These are phyloP conservation scores for Fregata magnificens DNA, from an alignment of 2,113 vertebrate genomes.

Conservation along the genomic window DNA sequence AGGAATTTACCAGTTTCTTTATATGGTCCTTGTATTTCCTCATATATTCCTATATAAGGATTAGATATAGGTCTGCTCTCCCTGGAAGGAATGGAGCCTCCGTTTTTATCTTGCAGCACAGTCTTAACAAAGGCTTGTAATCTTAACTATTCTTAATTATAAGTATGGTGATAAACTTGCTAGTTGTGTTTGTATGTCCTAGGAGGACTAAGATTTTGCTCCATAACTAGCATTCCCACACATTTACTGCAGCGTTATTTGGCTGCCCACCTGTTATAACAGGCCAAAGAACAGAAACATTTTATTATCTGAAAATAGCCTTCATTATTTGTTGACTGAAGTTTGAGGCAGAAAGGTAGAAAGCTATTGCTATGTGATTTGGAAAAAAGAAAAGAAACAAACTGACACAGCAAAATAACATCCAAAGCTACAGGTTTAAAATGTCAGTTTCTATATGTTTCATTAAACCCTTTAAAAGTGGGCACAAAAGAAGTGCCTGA, in stretches of 20 bases:
- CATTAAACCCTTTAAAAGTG: conserved; percentile 58
- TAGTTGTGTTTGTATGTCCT: not conserved
- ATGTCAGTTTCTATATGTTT: conserved; percentile 52
- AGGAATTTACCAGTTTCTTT: not conserved
- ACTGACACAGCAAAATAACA: not conserved
- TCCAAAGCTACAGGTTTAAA: conserved; percentile 32
- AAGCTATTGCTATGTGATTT: not conserved
- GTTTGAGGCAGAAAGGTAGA: conserved; percentile 8
- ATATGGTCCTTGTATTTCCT: not conserved
- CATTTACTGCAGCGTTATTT: not conserved
- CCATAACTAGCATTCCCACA: rapidly evolving
- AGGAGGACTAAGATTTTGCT: not conserved
- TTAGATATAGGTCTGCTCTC: not conserved
- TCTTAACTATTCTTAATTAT: not conserved
- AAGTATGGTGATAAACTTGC: not conserved
- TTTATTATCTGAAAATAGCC: not conserved
- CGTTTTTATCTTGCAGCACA: not conserved
- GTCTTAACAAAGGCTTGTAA: not conserved
- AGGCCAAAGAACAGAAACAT: not conserved
- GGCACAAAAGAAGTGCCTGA: conserved; percentile 25
- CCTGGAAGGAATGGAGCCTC: not conserved
- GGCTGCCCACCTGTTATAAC: not conserved
- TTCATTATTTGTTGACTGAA: conserved; percentile 12
- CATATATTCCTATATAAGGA: not conserved
- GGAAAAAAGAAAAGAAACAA: not conserved